phyloP scores from a whole-genome alignment of 2,113 vertebrate genomes.

The Shinisaurus crocodilurus region DNA sequence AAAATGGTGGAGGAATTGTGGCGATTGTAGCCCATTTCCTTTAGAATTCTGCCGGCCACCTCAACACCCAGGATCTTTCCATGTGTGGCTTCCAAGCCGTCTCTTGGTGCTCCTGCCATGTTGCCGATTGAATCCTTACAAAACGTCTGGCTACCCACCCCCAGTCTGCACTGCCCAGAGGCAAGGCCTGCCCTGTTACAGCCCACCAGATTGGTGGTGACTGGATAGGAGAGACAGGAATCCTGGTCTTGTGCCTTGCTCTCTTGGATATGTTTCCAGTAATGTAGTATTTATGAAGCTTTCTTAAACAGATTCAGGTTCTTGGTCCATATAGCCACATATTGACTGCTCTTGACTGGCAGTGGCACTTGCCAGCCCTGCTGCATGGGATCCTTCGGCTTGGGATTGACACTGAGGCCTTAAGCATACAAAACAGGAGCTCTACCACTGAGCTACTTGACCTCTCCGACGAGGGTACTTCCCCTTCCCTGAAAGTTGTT shows the following conservation, averaged over 20 bases:
- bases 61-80: not conserved
- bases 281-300: not conserved
- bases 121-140: not conserved
- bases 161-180: not conserved
- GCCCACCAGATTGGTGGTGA: not conserved
- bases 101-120: not conserved
- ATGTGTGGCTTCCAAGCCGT: not conserved
- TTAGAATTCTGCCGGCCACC: not conserved
- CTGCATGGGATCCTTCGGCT: not conserved
- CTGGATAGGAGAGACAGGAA: not conserved
- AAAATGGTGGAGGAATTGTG: not conserved
- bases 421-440: not conserved
- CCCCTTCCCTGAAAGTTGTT: not conserved
- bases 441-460: not conserved
- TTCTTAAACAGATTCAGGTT: not conserved
- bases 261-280: not conserved
- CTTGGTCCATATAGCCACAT: not conserved
- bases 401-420: not conserved
- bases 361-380: not conserved
- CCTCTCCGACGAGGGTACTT: not conserved
- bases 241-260: not conserved
- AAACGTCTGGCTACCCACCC: not conserved
- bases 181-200: not conserved
- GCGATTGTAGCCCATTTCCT: not conserved
- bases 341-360: not conserved